Evolutionary conservation across 1,140 invertebrate genomes (phyloP).

Genomic region (Diorhabda sublineata): DNA sequence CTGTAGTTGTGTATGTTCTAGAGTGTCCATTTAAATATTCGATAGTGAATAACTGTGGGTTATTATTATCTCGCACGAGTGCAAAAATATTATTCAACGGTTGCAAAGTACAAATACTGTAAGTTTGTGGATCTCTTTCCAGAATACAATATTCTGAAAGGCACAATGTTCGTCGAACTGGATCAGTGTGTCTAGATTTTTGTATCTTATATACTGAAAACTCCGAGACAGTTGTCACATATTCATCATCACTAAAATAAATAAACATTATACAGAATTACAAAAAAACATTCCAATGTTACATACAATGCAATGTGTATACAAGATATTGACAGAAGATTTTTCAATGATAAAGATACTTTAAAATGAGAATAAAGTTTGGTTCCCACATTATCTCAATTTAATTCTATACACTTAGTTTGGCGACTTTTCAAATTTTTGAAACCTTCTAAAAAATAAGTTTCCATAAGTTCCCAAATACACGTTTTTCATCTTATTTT

Average conservation of each 20-base stretch:
- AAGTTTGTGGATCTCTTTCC: slow-evolving; percentile 94
- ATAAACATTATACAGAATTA: neutral
- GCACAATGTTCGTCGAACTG: slow-evolving; percentile 84
- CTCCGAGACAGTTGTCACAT: slow-evolving; percentile 79
- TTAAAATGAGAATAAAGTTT: no score
- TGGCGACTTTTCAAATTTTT: no score
- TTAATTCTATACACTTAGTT: no score
- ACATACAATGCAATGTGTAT: no score
- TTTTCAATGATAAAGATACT: no score
- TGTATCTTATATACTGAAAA: slow-evolving; percentile 88
- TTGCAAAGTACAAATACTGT: slow-evolving; percentile 83
- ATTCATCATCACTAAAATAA: slow-evolving; percentile 43
- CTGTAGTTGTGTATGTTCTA: slow-evolving; percentile 80
- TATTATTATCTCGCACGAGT: slow-evolving; percentile 80
- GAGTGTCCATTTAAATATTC: slow-evolving; percentile 92
- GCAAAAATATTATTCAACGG: slow-evolving; percentile 89
- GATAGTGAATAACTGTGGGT: slow-evolving; percentile 90
- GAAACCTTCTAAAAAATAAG: no score
- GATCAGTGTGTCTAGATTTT: slow-evolving; percentile 69
- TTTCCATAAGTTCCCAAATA: no score
- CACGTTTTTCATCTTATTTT: no score
- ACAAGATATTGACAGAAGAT: no score
- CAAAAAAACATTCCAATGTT: no score
- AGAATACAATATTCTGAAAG: slow-evolving; percentile 92
- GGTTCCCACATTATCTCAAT: no score